These are phyloP conservation scores for Lycopodina hypogea DNA, from an alignment of 37 sponge, comb jelly and placozoan genomes.

Conservation along the genomic window DNA sequence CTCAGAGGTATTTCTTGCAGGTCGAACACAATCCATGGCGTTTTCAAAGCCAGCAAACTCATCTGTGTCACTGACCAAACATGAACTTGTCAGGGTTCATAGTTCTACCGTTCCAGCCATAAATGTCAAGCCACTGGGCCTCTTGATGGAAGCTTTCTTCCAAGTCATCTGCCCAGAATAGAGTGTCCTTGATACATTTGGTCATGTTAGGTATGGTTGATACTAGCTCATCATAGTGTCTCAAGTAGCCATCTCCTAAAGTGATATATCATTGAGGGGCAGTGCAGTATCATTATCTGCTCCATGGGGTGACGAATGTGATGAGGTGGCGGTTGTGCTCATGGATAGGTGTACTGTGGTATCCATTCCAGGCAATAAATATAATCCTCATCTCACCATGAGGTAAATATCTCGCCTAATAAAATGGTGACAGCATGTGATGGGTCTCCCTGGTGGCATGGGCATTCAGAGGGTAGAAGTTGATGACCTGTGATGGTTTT, in stretches of 20 bases:
- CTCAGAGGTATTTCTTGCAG: slow-evolving; percentile 1
- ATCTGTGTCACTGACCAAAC: slow-evolving; percentile 9
- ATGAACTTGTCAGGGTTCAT: slow-evolving; percentile 16
- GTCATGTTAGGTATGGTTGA: slow-evolving; percentile 26
- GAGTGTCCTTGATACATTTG: slow-evolving; percentile 12
- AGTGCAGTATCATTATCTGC: slow-evolving; percentile 22
- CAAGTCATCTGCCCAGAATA: slow-evolving; percentile 6
- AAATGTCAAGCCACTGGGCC: slow-evolving; percentile 6
- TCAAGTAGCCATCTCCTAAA: slow-evolving; percentile 18
- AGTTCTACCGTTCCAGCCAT: slow-evolving; percentile 18
- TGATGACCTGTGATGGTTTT: too few relatives aligned
- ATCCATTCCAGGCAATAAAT: not conserved
- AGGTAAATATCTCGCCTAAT: too few relatives aligned
- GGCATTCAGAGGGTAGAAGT: too few relatives aligned
- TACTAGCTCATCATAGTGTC: slow-evolving; percentile 2
- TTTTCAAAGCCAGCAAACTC: slow-evolving; percentile 42
- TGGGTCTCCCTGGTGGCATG: too few relatives aligned
- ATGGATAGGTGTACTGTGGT: not conserved
- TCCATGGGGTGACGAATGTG: too few relatives aligned
- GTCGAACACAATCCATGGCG: not conserved
- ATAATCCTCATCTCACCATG: not conserved
- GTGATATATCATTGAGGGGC: slow-evolving; percentile 28
- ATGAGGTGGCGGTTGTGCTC: too few relatives aligned
- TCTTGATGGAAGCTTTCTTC: slow-evolving; percentile 28
- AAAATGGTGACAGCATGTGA: too few relatives aligned